Evolutionary conservation across 1,140 invertebrate genomes (phyloP).

Genomic region (Achroia grisella): DNA sequence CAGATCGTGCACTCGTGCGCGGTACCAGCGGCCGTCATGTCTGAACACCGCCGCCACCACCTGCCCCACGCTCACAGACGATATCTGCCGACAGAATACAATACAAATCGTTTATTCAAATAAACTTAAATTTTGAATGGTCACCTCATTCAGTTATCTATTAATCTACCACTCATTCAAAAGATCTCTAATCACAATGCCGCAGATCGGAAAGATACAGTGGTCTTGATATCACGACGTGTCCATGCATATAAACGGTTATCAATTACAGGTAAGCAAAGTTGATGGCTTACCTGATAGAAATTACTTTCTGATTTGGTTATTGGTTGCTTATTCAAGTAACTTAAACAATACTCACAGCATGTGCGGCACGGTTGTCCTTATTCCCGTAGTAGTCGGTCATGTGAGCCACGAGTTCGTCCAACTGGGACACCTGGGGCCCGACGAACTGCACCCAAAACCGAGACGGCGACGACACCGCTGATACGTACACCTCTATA

Average conservation of each 20-base stretch:
- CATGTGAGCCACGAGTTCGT: constrained; percentile 84
- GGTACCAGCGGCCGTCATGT: constrained; percentile 85
- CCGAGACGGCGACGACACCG: constrained; percentile 82
- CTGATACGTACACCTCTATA: constrained; percentile 88
- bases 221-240: too few species aligned
- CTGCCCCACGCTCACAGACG: constrained; percentile 78
- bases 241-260: too few species aligned
- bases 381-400: constrained; percentile 81
- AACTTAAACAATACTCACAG: constrained; percentile 52
- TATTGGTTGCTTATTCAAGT: too few species aligned
- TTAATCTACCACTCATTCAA: too few species aligned
- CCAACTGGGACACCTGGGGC: constrained; percentile 79
- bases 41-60: constrained; percentile 86
- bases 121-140: too few species aligned
- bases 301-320: too few species aligned
- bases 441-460: constrained; percentile 91
- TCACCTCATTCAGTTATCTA: too few species aligned
- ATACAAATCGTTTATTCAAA: background rate
- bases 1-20: constrained; percentile 77
- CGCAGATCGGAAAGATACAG: too few species aligned
- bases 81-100: constrained; percentile 25
- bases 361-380: constrained; percentile 77
- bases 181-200: too few species aligned
- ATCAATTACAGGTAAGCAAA: too few species aligned
- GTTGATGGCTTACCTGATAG: too few species aligned